Conservation (phyloP, 1,140 invertebrate genomes). For the Cydia amplana region DNA sequence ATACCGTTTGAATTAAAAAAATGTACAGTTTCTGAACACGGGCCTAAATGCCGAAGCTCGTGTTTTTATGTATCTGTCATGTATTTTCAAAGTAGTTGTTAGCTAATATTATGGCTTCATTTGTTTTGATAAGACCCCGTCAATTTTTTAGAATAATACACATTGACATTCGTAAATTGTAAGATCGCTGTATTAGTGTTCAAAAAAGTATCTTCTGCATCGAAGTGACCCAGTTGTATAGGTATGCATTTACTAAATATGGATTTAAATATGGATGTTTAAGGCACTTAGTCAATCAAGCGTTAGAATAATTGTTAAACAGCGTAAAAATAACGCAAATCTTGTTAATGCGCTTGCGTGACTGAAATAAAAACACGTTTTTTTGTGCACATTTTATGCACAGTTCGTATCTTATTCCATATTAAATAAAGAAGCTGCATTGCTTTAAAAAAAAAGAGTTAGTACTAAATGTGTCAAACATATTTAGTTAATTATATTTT, state of each 20-base stretch:
- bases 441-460: not conserved
- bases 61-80: slow-evolving; percentile 10
- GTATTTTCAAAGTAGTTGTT: slow-evolving; percentile 11
- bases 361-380: not conserved
- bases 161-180: not conserved
- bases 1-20: slow-evolving; percentile 21
- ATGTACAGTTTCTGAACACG: slow-evolving; percentile 33
- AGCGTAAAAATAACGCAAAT: not conserved
- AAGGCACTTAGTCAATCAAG: slow-evolving; percentile 4
- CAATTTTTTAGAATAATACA: not conserved
- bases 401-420: not conserved
- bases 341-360: not conserved
- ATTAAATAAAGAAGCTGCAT: not conserved
- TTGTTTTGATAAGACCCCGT: not conserved
- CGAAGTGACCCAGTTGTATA: not conserved
- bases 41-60: slow-evolving; percentile 37
- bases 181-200: not conserved
- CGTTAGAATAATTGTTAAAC: not conserved
- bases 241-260: not conserved
- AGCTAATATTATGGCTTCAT: not conserved
- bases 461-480: slow-evolving; percentile 4
- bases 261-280: slow-evolving; percentile 9
- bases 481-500: not conserved
- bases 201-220: not conserved
- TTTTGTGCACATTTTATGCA: not conserved